A percentile compares a stretch with the other conserved stretches of the same genome.
phyloP scores from a whole-genome alignment of 2,797 vertebrate species.

The Thripadectes ignobilis region DNA sequence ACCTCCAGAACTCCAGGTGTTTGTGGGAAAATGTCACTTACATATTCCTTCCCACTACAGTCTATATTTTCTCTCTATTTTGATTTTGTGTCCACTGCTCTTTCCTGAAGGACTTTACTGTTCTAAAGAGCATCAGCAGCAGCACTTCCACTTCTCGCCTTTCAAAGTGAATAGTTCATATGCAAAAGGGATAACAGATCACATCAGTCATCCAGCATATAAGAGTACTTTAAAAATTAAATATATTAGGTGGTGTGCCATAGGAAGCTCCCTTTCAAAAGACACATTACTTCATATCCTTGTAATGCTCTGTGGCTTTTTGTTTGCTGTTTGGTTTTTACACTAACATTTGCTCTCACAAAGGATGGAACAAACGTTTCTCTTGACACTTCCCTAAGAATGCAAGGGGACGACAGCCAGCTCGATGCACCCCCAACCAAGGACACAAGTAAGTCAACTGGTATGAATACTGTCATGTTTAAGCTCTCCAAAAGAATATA shows the following conservation, averaged over 20 bases:
- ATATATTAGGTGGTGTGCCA: no score
- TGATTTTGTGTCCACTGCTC: neutral
- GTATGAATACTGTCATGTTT: neutral
- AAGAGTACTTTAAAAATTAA: neutral
- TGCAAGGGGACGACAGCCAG: slow-evolving; percentile 67
- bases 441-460: slow-evolving; percentile 64
- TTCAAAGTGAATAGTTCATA: neutral
- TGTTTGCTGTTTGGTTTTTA: neutral
- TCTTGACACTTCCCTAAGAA: slow-evolving; percentile 56
- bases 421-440: slow-evolving; percentile 43
- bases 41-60: neutral
- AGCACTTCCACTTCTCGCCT: neutral
- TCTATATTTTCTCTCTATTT: neutral
- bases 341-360: slow-evolving; percentile 30
- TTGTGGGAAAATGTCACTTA: neutral
- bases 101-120: neutral
- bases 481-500: neutral
- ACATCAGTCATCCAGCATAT: neutral
- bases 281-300: neutral
- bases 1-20: neutral
- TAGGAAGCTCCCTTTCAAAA: neutral
- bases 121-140: neutral
- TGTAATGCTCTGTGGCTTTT: neutral
- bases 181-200: neutral
- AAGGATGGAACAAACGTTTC: slow-evolving; percentile 50